Evolutionary conservation across 2,797 vertebrate genomes (phyloP).

Genomic region (Petrocephalus schoutedeni): DNA sequence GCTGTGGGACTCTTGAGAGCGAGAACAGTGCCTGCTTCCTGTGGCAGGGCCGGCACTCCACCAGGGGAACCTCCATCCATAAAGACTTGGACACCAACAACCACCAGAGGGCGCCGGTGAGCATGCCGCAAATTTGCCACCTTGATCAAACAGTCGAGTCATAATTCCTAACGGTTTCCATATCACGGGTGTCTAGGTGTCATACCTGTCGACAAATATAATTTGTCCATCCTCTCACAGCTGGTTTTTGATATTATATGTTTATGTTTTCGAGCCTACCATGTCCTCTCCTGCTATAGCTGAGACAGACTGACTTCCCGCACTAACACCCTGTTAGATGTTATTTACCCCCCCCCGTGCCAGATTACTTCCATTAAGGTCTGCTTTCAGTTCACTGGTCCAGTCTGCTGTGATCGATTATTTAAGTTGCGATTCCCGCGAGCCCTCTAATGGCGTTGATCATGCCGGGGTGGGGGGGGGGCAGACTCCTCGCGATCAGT

Average conservation of each 20-base stretch:
- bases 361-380: neutral
- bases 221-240: neutral
- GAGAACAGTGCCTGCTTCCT: constrained; percentile 57
- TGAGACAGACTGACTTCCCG: neutral
- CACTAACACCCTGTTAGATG: neutral
- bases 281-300: neutral
- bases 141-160: neutral
- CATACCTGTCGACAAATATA: neutral
- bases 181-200: neutral
- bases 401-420: neutral
- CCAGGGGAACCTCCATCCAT: constrained; percentile 52
- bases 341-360: neutral
- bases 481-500: neutral
- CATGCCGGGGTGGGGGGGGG: neutral
- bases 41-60: constrained; percentile 63
- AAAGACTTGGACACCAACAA: constrained; percentile 54
- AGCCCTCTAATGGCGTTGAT: neutral
- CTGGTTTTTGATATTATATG: neutral
- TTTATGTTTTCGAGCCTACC: neutral
- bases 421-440: neutral
- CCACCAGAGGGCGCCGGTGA: constrained; percentile 53
- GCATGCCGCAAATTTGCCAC: too few relatives aligned
- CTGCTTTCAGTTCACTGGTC: neutral
- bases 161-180: neutral
- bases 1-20: neutral